Conservation (phyloP, 2,797 vertebrate species). For the Thaleichthys pacificus region DNA sequence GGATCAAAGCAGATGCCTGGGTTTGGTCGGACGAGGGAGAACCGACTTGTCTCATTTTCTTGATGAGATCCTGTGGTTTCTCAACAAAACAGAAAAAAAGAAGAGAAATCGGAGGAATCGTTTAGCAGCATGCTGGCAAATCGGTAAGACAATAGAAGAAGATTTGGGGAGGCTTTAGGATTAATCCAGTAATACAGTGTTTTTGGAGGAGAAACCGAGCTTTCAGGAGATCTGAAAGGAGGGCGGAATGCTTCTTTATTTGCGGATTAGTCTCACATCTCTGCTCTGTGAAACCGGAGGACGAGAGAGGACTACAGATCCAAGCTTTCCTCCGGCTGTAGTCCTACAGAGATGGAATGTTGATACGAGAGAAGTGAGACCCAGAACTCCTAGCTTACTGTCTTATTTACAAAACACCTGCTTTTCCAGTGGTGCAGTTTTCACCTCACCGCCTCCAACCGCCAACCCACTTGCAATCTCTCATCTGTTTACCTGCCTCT, state of each 20-base stretch:
- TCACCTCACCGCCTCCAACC: too few relatives aligned
- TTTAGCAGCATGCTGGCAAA: constrained; percentile 21
- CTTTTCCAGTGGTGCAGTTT: too few relatives aligned
- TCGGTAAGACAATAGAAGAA: constrained; percentile 21
- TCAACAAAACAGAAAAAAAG: too few relatives aligned
- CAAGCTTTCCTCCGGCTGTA: not conserved
- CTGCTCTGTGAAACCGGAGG: not conserved
- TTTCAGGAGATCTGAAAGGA: constrained; percentile 34
- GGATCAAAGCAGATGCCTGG: too few relatives aligned
- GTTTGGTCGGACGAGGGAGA: too few relatives aligned
- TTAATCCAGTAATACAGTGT: constrained; percentile 34
- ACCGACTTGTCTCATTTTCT: too few relatives aligned
- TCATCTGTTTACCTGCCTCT: too few relatives aligned
- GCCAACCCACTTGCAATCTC: too few relatives aligned
- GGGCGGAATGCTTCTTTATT: constrained; percentile 33
- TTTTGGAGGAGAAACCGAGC: not conserved
- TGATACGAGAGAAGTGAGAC: not conserved
- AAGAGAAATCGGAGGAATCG: too few relatives aligned
- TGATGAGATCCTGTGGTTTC: too few relatives aligned
- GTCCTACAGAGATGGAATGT: not conserved
- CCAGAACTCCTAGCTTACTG: too few relatives aligned
- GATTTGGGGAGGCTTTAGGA: constrained; percentile 46
- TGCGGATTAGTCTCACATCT: constrained; percentile 39
- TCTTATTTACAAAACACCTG: too few relatives aligned
- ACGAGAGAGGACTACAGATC: not conserved